A percentile compares a stretch with the other conserved stretches of the same genome.
phyloP scores from a whole-genome alignment of 1,140 invertebrate species.

The Tribolium castaneum region DNA sequence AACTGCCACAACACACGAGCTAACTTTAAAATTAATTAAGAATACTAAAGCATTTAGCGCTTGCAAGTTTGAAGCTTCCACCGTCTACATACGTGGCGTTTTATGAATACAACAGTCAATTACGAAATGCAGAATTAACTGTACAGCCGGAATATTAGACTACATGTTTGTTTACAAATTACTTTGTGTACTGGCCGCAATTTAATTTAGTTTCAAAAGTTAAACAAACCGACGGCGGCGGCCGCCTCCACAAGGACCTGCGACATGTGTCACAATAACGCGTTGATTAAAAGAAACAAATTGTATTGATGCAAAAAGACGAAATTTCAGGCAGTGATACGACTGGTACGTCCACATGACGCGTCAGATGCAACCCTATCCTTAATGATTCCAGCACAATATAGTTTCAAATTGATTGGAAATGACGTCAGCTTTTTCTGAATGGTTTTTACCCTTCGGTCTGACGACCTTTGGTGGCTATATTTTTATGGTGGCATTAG shows the following conservation, averaged over 20 bases:
- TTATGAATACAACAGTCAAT: slow-evolving; percentile 27
- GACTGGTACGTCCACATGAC: not conserved
- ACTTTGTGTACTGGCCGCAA: slow-evolving; percentile 34
- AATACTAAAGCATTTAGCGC: slow-evolving; percentile 24
- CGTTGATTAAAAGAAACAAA: slow-evolving; percentile 8
- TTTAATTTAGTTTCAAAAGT: slow-evolving; percentile 40
- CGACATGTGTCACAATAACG: slow-evolving; percentile 24
- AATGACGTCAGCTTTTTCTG: slow-evolving; percentile 25
- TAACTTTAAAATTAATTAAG: slow-evolving; percentile 36
- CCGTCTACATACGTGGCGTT: not conserved
- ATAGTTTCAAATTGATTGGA: slow-evolving; percentile 21
- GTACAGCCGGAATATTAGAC: slow-evolving; percentile 12
- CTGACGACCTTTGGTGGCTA: not conserved
- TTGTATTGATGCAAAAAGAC: not conserved
- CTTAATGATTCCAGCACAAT: slow-evolving; percentile 7
- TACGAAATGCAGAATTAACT: slow-evolving; percentile 34
- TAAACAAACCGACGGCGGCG: not conserved
- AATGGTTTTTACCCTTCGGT: not conserved
- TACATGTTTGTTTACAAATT: slow-evolving; percentile 37
- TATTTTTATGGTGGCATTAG: not conserved
- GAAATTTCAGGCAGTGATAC: too few species aligned
- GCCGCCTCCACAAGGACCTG: not conserved
- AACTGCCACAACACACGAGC: not conserved
- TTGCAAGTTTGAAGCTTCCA: not conserved
- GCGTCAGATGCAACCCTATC: slow-evolving; percentile 3